A percentile compares a stretch with the other conserved stretches of the same genome.
Evolutionary conservation across 2,888 invertebrate genomes (phyloP).

Genomic region (Notodonta ziczac): DNA sequence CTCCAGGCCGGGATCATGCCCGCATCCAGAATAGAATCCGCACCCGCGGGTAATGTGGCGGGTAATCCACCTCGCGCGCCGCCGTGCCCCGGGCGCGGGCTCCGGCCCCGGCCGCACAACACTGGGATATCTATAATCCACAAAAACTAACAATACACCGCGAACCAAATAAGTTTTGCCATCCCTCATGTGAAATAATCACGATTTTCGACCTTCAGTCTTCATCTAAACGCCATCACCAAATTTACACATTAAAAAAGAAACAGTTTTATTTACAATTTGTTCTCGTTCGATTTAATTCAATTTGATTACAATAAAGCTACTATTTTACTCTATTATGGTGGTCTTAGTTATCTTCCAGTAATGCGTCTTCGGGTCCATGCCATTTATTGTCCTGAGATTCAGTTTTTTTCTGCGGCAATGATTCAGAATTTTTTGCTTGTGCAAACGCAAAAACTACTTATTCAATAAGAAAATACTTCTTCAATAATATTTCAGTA

Average conservation of each 20-base stretch:
- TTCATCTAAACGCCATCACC: slow-evolving; percentile 8
- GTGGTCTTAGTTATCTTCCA: slow-evolving; percentile 48
- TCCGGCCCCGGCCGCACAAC: slow-evolving; percentile 52
- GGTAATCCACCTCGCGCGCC: slow-evolving; percentile 79
- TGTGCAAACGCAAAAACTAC: not conserved
- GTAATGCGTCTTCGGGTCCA: slow-evolving; percentile 22
- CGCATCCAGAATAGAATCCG: slow-evolving; percentile 62
- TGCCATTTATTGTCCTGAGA: slow-evolving; percentile 7
- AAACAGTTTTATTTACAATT: slow-evolving; percentile 48
- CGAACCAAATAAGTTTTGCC: slow-evolving; percentile 28
- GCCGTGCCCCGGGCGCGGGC: slow-evolving; percentile 47
- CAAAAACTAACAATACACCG: slow-evolving; percentile 71
- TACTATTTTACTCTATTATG: slow-evolving; percentile 61
- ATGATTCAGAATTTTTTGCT: not conserved
- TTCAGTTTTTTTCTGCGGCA: slow-evolving; percentile 2
- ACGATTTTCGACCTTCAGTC: slow-evolving; percentile 32
- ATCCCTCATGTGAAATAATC: slow-evolving; percentile 14
- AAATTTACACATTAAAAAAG: slow-evolving; percentile 12
- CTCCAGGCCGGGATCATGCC: slow-evolving; percentile 58
- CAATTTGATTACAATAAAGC: slow-evolving; percentile 73
- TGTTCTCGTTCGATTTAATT: slow-evolving; percentile 69
- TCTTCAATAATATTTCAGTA: too few relatives aligned
- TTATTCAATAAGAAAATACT: too few relatives aligned
- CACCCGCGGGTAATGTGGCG: slow-evolving; percentile 73
- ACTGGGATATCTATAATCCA: slow-evolving; percentile 67